Percentiles rank a stretch among this genome's conserved stretches.
These are phyloP conservation scores for Eulemur mongoz DNA, from an alignment of 2,797 vertebrate species.

Conservation along the genomic window DNA sequence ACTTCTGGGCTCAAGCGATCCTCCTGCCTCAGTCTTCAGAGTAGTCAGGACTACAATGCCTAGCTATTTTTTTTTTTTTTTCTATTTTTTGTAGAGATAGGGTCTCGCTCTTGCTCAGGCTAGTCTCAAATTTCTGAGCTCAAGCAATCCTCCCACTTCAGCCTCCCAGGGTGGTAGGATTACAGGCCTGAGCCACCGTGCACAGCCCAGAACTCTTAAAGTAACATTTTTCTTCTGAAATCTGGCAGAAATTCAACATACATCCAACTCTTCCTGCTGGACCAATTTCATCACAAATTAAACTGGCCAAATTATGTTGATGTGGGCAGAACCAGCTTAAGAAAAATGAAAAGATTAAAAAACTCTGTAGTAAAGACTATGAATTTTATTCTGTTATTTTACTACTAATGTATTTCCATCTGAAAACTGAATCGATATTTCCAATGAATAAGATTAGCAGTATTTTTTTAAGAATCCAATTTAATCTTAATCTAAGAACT, in stretches of 20 bases:
- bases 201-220: conserved; percentile 1
- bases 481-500: conserved; percentile 6
- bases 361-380: not conserved
- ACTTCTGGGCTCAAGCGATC: too few species aligned
- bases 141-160: too few species aligned
- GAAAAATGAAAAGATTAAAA: not conserved
- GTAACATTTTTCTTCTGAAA: conserved; percentile 60
- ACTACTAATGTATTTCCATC: conserved; percentile 8
- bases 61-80: too few species aligned
- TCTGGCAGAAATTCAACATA: conserved; percentile 39
- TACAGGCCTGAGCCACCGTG: too few species aligned
- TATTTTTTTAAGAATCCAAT: conserved; percentile 3
- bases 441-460: conserved; percentile 5
- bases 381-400: conserved; percentile 44
- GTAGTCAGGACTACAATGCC: too few species aligned
- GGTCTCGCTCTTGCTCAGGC: too few species aligned
- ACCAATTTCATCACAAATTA: conserved; percentile 59
- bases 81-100: too few species aligned
- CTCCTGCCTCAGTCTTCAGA: too few species aligned
- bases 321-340: conserved; percentile 18
- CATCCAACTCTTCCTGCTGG: conserved; percentile 41
- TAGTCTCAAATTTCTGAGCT: too few species aligned
- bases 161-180: too few species aligned
- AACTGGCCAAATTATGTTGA: conserved; percentile 35
- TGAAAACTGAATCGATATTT: not conserved